These are phyloP conservation scores for Trididemnum clinides DNA, from an alignment of 23 tunicate species.

Conservation along the genomic window DNA sequence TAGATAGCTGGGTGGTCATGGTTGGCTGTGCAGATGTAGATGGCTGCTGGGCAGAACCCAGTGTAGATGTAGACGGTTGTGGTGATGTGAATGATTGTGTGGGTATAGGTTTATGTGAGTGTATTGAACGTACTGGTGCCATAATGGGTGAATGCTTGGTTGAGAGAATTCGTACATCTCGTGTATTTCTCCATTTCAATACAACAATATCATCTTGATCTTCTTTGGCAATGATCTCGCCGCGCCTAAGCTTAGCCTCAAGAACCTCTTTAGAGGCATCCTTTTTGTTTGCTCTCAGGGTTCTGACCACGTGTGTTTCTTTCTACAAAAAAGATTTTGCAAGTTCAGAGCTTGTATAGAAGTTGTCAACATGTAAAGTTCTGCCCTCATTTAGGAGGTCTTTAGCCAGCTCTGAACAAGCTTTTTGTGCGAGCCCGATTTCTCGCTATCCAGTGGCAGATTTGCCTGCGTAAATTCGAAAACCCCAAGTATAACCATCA, in stretches of 20 bases:
- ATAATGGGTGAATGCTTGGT: slow-evolving; percentile 42
- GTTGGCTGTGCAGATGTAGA: slow-evolving; percentile 10
- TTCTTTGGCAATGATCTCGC: slow-evolving; percentile 26
- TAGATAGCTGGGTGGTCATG: not conserved
- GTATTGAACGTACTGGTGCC: slow-evolving; percentile 24
- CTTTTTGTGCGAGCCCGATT: no score
- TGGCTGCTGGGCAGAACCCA: not conserved
- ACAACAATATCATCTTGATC: slow-evolving; percentile 31
- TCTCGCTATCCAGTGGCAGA: no score
- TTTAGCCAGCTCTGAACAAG: no score
- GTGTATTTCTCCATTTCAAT: slow-evolving; percentile 19
- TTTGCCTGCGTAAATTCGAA: no score
- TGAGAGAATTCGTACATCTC: slow-evolving; percentile 24
- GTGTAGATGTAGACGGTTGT: slow-evolving; percentile 13
- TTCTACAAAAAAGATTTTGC: no score
- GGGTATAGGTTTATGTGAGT: not conserved
- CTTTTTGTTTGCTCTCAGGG: no score
- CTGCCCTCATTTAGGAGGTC: no score
- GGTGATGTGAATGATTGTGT: not conserved
- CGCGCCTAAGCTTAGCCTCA: slow-evolving; percentile 23
- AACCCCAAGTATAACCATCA: no score
- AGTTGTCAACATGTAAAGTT: no score
- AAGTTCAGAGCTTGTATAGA: no score
- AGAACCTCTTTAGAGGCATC: slow-evolving; percentile 22
- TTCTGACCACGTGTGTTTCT: no score